Base-by-base conservation (phyloP, 2,797 vertebrate genomes). In the Semaprochilodus insignis region DNA sequence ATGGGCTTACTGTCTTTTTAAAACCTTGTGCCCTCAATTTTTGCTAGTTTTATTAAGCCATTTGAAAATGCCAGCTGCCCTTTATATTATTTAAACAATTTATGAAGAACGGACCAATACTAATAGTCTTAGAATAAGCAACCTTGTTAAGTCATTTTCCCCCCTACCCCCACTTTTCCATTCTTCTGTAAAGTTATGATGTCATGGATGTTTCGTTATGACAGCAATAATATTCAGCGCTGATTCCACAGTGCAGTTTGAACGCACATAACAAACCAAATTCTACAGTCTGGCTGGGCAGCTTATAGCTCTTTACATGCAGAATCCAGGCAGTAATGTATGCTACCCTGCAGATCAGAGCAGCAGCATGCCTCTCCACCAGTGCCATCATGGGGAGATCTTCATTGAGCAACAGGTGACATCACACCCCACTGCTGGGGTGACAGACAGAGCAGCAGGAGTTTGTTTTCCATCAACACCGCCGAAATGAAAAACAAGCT, bases 371-470 rank as follows among this genome's bases (percentile, higher is more conserved):
- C 77, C 55, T 78, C 60, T 78, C 62, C 21, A 55, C 40, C 62
- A 25, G 10, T 55, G 51, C 75, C 27, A 74, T 81, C 48, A 52
- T 78, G 65, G 27, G 31, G n/a, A 62, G 36, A 57, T 83, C 80
- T 81, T 81, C 69, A 34, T 70, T 60, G 81, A 83, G 79, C 84
- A 85, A 85, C 86, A 86, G 84, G 85, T 88, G 85, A 87, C 77
- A 83, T 84, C 81, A 78, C 83, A 85, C 83, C 69, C 80, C 55
- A 72, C 73, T 62, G 86, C 76, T 69, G 65, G 85, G 81, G 80
- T 27, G 72, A 80, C 55, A 83, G 86, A 87, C 81, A 85, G 78
- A 87, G 78, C 87, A 81, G 83, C 77, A 67, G 85, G 87, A 84
- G 81, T 78, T 81, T 65, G 77, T 81, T 82, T 86, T 77, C 85